phyloP scores from a whole-genome alignment of 2,888 invertebrate genomes.

The Neoaliturus tenellus region DNA sequence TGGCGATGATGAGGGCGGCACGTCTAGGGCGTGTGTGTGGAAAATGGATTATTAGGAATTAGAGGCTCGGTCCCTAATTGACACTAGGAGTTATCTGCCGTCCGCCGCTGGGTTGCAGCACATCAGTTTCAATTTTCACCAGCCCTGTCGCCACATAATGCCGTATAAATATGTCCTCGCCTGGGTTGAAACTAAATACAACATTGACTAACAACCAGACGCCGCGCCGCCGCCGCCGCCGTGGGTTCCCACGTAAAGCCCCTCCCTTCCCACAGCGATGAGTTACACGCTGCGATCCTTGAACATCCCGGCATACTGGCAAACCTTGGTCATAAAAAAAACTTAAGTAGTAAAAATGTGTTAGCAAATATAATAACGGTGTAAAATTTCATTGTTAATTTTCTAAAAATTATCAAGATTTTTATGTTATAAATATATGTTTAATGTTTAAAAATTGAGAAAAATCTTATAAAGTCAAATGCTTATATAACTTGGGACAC shows the following conservation, averaged over 20 bases:
- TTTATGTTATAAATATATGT: too few species aligned
- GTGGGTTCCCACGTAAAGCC: background rate
- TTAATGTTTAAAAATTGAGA: too few species aligned
- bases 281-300: background rate
- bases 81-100: conserved; percentile 35
- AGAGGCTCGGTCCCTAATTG: conserved; percentile 22
- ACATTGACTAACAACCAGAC: too few species aligned
- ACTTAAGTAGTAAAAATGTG: too few species aligned
- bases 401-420: too few species aligned
- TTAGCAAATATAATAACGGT: too few species aligned
- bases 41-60: conserved; percentile 46
- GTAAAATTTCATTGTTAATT: too few species aligned
- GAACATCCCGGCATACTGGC: too few species aligned
- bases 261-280: background rate
- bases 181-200: conserved; percentile 29
- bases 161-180: conserved; percentile 33
- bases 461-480: too few species aligned
- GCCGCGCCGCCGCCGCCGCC: background rate
- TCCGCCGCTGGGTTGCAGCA: conserved; percentile 31
- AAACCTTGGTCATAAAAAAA: too few species aligned
- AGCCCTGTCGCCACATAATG: conserved; percentile 36
- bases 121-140: conserved; percentile 51
- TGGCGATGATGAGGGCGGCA: background rate
- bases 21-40: background rate
- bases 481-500: too few species aligned